Evolutionary conservation across 2,113 vertebrate genomes (phyloP).

Genomic region (Platysternon megacephalum): DNA sequence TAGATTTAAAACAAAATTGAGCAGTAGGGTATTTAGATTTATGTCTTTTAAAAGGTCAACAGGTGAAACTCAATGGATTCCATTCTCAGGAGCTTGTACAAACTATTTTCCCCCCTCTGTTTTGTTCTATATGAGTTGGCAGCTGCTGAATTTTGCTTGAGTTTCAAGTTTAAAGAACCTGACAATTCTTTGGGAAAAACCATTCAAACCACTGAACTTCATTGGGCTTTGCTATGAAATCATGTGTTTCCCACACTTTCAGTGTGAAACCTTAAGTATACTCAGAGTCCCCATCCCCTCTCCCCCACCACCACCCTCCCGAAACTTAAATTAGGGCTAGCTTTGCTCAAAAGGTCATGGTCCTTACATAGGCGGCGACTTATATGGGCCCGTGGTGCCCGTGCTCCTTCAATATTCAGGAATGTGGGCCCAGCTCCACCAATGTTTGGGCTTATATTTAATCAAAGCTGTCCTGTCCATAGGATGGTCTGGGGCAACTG

Average conservation of each 20-base stretch:
- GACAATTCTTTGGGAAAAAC: slow-evolving; percentile 30
- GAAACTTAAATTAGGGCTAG: neutral
- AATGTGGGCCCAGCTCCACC: no score
- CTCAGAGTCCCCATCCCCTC: neutral
- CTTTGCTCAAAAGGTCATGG: neutral
- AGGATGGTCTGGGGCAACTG: no score
- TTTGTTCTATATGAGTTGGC: slow-evolving; percentile 37
- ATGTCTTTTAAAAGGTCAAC: neutral
- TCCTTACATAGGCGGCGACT: neutral
- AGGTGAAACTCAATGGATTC: neutral
- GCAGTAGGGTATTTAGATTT: neutral
- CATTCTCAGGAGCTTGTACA: slow-evolving; percentile 6
- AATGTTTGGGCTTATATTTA: no score
- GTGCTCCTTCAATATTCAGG: no score
- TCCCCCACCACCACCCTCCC: neutral
- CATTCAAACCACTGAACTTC: slow-evolving; percentile 48
- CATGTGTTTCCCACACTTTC: slow-evolving; percentile 33
- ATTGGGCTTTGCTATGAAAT: slow-evolving; percentile 47
- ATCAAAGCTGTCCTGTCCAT: no score
- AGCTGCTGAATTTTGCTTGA: slow-evolving; percentile 46
- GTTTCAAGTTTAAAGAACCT: slow-evolving; percentile 50
- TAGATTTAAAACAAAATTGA: neutral
- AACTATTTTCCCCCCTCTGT: slow-evolving; percentile 25
- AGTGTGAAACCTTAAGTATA: neutral
- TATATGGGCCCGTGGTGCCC: no score